Evolutionary conservation across 37 sponge, comb jelly and placozoan species (phyloP).

Genomic region (Aplysina aerophoba): DNA sequence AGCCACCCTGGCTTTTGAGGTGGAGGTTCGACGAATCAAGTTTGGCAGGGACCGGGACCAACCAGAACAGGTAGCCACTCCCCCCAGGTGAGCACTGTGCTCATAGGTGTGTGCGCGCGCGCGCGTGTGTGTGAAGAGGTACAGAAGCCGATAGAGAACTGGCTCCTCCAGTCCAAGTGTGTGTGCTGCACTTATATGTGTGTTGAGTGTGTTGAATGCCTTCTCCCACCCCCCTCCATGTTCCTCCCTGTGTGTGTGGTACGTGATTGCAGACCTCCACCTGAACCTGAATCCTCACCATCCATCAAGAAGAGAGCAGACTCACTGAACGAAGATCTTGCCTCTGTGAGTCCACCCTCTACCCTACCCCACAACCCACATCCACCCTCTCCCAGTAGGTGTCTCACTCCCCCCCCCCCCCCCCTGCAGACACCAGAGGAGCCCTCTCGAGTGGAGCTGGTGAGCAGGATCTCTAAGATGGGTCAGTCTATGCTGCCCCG

Average conservation of each 20-base stretch:
- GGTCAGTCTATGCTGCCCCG: conserved; percentile 76
- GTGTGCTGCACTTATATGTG: too few species aligned
- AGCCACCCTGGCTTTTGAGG: conserved; percentile 86
- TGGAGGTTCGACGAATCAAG: conserved; percentile 83
- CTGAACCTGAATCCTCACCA: neutral
- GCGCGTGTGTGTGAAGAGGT: too few species aligned
- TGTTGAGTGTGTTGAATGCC: too few species aligned
- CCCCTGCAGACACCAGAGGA: conserved; percentile 26
- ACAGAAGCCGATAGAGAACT: too few species aligned
- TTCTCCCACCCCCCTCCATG: too few species aligned
- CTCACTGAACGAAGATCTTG: conserved; percentile 8
- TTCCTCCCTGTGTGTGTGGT: too few species aligned
- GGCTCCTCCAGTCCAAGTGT: too few species aligned
- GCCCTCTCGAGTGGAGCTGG: conserved; percentile 54
- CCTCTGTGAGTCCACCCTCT: neutral
- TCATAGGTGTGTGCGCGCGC: too few species aligned
- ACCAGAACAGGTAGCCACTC: conserved; percentile 19
- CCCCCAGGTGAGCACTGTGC: conserved; percentile 4
- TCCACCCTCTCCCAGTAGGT: too few species aligned
- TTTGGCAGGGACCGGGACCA: conserved; percentile 57
- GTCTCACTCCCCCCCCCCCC: too few species aligned
- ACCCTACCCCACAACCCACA: too few species aligned
- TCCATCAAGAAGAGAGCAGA: conserved; percentile 17
- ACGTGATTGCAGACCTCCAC: neutral
- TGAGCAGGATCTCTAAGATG: conserved; percentile 86